These are phyloP conservation scores for Piaya cayana DNA, from an alignment of 2,113 vertebrate genomes.

Conservation along the genomic window DNA sequence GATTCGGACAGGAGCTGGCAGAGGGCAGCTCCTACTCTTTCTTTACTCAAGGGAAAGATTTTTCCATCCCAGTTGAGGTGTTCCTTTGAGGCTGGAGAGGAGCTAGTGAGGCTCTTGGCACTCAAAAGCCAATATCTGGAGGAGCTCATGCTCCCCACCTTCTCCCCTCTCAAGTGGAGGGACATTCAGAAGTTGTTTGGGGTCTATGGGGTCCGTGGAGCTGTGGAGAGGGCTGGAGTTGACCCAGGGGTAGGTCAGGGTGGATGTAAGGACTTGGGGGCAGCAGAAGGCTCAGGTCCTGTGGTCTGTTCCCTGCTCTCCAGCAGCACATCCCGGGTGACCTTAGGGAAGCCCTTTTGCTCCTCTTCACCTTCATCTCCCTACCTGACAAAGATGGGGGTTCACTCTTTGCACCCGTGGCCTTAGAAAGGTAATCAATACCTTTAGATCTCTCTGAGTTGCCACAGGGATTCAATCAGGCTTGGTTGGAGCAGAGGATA, in stretches of 20 bases:
- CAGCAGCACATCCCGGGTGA: not conserved
- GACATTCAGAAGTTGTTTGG: not conserved
- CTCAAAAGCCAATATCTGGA: not conserved
- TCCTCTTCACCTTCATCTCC: not conserved
- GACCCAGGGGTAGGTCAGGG: not conserved
- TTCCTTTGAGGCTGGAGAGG: not conserved
- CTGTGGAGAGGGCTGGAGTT: not conserved
- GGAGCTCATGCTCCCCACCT: not conserved
- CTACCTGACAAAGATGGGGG: not conserved
- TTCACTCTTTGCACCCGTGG: not conserved
- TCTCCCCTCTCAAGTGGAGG: not conserved
- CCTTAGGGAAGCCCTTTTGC: not conserved
- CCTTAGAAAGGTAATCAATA: not conserved
- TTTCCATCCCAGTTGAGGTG: not conserved
- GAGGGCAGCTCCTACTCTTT: not conserved
- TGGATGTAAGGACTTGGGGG: not conserved
- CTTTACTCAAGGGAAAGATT: not conserved
- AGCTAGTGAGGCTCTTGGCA: not conserved
- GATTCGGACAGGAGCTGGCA: not conserved
- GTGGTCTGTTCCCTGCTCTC: not conserved
- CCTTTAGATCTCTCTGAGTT: not conserved
- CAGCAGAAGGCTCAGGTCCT: not conserved
- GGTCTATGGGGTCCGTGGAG: accelerated
- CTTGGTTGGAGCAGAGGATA: not conserved
- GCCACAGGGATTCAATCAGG: not conserved